Evolutionary conservation across 64 coral and sea anemone species (phyloP).

Genomic region (Trachythela sp.): DNA sequence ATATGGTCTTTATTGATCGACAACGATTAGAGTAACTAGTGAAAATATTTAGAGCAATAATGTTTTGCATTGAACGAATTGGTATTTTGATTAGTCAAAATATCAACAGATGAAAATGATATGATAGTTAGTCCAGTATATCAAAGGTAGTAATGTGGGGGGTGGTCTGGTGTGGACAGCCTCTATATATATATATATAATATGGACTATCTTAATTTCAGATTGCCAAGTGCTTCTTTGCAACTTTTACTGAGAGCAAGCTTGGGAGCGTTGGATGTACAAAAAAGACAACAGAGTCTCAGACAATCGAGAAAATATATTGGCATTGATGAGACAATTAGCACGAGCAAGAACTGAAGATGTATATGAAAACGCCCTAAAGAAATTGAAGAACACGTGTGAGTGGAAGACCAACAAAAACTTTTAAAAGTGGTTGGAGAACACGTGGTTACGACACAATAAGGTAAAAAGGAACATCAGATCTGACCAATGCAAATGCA

Average conservation of each 20-base stretch:
- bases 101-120: too few relatives aligned
- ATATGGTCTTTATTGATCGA: too few relatives aligned
- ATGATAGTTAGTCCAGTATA: too few relatives aligned
- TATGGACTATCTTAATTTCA: neutral
- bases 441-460: neutral
- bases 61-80: too few relatives aligned
- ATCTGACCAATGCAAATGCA: neutral
- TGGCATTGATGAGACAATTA: neutral
- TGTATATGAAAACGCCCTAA: neutral
- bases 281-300: neutral
- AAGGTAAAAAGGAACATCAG: neutral
- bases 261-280: neutral
- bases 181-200: neutral
- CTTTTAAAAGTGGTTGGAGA: neutral
- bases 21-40: too few relatives aligned
- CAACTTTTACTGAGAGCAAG: neutral
- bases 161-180: too few relatives aligned
- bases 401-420: neutral
- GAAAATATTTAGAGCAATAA: neutral
- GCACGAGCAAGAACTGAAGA: neutral
- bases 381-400: neutral
- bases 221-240: neutral
- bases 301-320: neutral
- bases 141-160: too few relatives aligned
- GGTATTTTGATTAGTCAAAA: too few relatives aligned